A percentile compares a stretch with the other conserved stretches of the same genome.
phyloP scores from a whole-genome alignment of 2,888 invertebrate genomes.

The Ochropleura plecta region DNA sequence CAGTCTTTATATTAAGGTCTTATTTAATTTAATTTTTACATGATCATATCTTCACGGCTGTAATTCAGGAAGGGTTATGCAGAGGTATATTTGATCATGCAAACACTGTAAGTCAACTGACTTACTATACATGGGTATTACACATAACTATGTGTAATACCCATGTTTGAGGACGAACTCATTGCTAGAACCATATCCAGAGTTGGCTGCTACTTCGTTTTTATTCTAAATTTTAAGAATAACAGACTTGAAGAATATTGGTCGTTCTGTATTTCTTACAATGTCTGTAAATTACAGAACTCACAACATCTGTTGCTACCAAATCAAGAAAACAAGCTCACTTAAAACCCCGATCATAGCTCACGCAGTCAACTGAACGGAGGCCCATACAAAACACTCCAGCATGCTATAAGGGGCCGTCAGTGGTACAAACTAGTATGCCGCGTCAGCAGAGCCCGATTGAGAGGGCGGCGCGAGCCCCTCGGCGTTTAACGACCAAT shows the following conservation, averaged over 20 bases:
- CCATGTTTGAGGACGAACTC: background rate
- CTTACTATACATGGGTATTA: no score
- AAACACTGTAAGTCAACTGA: no score
- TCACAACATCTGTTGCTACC: background rate
- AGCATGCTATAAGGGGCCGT: constrained; percentile 64
- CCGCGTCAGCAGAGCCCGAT: constrained; percentile 61
- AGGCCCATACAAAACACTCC: constrained; percentile 63
- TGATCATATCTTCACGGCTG: background rate
- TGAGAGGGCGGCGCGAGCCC: constrained; percentile 70
- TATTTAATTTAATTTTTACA: background rate
- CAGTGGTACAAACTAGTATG: constrained; percentile 64
- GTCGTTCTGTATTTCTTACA: background rate
- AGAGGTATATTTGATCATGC: background rate
- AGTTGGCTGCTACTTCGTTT: background rate
- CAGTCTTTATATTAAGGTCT: no score
- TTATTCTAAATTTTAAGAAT: background rate
- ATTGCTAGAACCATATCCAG: background rate
- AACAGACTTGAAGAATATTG: no score
- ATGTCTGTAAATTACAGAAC: background rate
- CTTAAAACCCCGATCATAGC: constrained; percentile 32
- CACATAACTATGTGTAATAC: background rate
- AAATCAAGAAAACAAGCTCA: background rate
- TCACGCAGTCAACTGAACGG: constrained; percentile 38
- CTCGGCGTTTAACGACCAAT: constrained; percentile 68
- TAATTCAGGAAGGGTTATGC: background rate